A percentile compares a stretch with the other conserved stretches of the same genome.
phyloP scores from a whole-genome alignment of 1,140 invertebrate genomes.

The Drosophila ficusphila region DNA sequence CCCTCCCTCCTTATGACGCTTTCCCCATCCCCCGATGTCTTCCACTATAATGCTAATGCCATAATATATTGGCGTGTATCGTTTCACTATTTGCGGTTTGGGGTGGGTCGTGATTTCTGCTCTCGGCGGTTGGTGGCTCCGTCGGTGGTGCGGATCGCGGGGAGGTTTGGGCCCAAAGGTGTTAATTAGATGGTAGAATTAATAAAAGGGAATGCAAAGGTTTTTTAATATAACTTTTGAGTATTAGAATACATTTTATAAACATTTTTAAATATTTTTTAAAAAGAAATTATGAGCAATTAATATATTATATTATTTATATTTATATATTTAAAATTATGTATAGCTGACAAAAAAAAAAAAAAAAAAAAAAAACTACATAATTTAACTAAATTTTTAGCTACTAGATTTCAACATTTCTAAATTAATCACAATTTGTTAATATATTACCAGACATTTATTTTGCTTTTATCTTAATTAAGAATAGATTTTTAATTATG shows the following conservation, averaged over 20 bases:
- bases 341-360: too few species aligned
- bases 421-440: too few species aligned
- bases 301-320: too few species aligned
- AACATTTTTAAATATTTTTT: too few species aligned
- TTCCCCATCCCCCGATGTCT: neutral
- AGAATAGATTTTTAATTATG: neutral
- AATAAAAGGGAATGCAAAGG: neutral
- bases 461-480: neutral
- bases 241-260: too few species aligned
- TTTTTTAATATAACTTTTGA: too few species aligned
- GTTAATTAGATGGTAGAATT: neutral
- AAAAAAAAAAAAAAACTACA: too few species aligned
- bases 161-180: neutral
- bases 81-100: conserved; percentile 82
- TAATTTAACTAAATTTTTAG: too few species aligned
- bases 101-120: conserved; percentile 83
- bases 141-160: neutral
- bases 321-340: too few species aligned
- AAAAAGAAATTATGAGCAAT: too few species aligned
- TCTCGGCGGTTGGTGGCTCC: neutral
- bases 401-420: too few species aligned
- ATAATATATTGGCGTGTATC: conserved; percentile 81
- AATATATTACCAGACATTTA: too few species aligned
- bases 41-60: conserved; percentile 62
- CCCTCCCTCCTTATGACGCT: neutral